Evolutionary conservation across 2,113 vertebrate genomes (phyloP), one percentile per base, ranked within the genome.

Genomic region (Otis tarda): DNA sequence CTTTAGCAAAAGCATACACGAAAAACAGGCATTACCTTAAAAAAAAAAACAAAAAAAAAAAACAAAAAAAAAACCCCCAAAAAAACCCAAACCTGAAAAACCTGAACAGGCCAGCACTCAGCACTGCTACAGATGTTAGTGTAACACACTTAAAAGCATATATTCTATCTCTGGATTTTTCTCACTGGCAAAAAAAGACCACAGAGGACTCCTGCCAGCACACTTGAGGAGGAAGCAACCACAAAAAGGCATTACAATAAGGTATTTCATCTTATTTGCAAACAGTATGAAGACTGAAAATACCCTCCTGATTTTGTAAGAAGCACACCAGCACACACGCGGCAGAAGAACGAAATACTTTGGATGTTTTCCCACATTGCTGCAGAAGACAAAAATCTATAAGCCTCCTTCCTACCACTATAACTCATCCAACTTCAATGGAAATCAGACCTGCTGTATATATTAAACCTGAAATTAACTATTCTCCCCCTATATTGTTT

Each of bases 381-480:
- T 89, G 88, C 64, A 78, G 61, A 94, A 83, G 53, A 84, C 89
- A 76, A 87, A 91, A 94, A 81, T 53, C 60, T 81, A 60, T 16
- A 83, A 68, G 60, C 24, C 79, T 89, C 73, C 49, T 89, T 96
- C 74, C 81, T 94, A 65, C 81, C 74, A 91, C 57, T 41, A 55
- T 89, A 94, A 93, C 37, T 84, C 70, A 92, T 82, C 30, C 2
- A 5, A 91, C 83, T 91, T 96, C 94, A 96, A 92, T 78, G 89
- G 86, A 78, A 96, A 91, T 96, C 94, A 95, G 91, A 89, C 45
- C 69, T 92, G 63, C 81, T 79, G 81, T 87, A 71, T 68, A 73
- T 82, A 94, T 94, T 93, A 96, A 96, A 94, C 31, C 61, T 69
- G 65, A 96, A 96, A 94, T 95, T 87, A 95, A 85, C 83, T 87